Evolutionary conservation across 2,113 vertebrate species (phyloP), one percentile per base, ranked within the genome.

Genomic region (Phodopus roborovskii): DNA sequence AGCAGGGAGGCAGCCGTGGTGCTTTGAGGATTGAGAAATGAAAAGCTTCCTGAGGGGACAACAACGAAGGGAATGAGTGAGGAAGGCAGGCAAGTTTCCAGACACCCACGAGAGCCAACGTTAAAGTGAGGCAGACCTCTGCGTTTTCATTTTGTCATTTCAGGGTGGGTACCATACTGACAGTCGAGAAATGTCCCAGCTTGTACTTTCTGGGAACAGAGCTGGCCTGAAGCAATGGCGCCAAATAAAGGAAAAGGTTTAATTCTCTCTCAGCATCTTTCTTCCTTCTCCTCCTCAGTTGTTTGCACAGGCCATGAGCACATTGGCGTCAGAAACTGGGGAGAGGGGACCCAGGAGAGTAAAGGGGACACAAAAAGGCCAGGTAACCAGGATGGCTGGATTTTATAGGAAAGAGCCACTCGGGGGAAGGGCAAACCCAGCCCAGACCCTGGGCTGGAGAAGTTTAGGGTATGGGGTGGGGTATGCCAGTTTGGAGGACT

Each of bases 161-260:
- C 26, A 73, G 62, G 50, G 17, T 42, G 12, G n/a, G 75, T 26
- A 42, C 5, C 36, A 1, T 4, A 16, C 7, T 71, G 50, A 50
- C 45, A 6, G 13, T 4, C 36, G 77, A 17, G 81, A 66, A 50
- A 77, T 70, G 33, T 19, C 58, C 8, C 26, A 22, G n/a, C 8
- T 12, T 30, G 30, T 39, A 9, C 15, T 19, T 50, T 64, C 30
- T 11, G 13, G 56, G 53, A 42, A 45, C 33, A 39, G 20, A 84
- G 22, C 24, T 3, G 0, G 50, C 53, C 8, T 0, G 13, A 5
- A 24, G 84, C 68, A 48, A 20, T 0, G 20, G 17, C 26, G 45
- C 7, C 81, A 33, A 42, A 19, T 1, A 81, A 50, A n/a, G 26
- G 22, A 82, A 62, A 53, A 16, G 2, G 8, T 50, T n/a, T 26